A percentile compares a stretch with the other conserved stretches of the same genome.
These are phyloP conservation scores for Virgularia gustaviana DNA, from an alignment of 92 coral and sea anemone genomes.

Conservation along the genomic window DNA sequence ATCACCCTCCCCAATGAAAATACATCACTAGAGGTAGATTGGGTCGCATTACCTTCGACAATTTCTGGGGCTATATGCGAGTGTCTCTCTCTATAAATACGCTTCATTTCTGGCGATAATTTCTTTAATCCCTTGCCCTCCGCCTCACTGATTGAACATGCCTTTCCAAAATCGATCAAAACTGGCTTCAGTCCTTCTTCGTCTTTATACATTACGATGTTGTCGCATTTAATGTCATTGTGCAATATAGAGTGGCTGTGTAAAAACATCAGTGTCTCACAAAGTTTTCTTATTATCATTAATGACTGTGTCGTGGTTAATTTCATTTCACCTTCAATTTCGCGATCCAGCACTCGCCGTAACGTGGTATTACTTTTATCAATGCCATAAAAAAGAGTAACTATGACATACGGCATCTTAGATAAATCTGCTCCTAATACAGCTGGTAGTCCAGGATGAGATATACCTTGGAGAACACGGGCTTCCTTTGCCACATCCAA, in stretches of 20 bases:
- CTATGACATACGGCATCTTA: background rate
- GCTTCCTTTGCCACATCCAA: background rate
- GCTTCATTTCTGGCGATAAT: no score
- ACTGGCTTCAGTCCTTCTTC: background rate
- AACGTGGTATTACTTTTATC: background rate
- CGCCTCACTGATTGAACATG: no score
- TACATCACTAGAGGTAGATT: no score
- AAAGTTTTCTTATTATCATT: background rate
- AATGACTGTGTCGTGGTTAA: background rate
- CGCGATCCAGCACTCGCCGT: background rate
- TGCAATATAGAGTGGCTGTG: background rate
- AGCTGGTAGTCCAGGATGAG: background rate
- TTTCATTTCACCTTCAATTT: background rate
- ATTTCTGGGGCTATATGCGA: no score
- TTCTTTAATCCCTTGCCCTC: no score
- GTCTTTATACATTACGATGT: background rate
- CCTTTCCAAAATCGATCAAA: slow-evolving; percentile 1
- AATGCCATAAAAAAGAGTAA: slow-evolving; percentile 3
- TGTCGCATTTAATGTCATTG: slow-evolving; percentile 4
- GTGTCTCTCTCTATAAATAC: no score
- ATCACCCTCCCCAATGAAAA: no score
- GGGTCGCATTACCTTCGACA: no score
- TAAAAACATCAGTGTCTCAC: background rate
- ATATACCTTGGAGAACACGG: background rate
- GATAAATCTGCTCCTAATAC: background rate